phyloP scores from a whole-genome alignment of 92 coral and sea anemone species.

The Parazoanthus darwini region DNA sequence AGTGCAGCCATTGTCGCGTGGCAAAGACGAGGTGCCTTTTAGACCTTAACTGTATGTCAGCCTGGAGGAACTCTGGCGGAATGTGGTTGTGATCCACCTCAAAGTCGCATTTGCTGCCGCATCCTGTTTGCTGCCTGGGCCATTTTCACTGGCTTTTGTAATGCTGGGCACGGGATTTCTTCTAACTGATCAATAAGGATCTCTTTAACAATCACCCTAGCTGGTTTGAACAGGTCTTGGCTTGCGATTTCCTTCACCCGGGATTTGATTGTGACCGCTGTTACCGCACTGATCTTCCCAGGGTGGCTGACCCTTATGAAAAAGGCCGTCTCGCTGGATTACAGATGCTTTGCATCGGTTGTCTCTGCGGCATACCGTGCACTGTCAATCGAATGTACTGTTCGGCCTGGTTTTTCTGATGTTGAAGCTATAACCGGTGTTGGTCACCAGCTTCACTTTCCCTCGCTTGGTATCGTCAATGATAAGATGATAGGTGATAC shows the following conservation, averaged over 20 bases:
- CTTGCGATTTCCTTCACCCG: background rate
- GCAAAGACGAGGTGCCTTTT: slow-evolving; percentile 32
- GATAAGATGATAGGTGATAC: background rate
- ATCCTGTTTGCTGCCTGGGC: slow-evolving; percentile 38
- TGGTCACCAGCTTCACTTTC: slow-evolving; percentile 19
- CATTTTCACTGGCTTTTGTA: slow-evolving; percentile 20
- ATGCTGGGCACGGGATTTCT: slow-evolving; percentile 2
- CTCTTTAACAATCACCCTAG: slow-evolving; percentile 2
- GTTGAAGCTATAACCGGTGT: slow-evolving; percentile 25
- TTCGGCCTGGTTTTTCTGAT: background rate
- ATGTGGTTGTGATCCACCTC: slow-evolving; percentile 11
- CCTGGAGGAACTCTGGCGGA: slow-evolving; percentile 35
- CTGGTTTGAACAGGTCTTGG: background rate
- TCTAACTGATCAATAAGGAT: background rate
- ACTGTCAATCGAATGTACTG: slow-evolving; percentile 32
- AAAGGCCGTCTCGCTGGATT: slow-evolving; percentile 23
- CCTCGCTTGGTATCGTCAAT: slow-evolving; percentile 22
- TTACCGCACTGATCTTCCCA: background rate
- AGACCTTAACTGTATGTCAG: background rate
- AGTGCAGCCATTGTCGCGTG: slow-evolving; percentile 20
- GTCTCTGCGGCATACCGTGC: background rate
- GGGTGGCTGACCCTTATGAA: slow-evolving; percentile 10
- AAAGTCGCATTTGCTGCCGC: slow-evolving; percentile 22
- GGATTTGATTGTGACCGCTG: background rate
- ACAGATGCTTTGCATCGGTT: slow-evolving; percentile 29